phyloP scores from a whole-genome alignment of 1,140 invertebrate genomes.

The Aculops lycopersici region DNA sequence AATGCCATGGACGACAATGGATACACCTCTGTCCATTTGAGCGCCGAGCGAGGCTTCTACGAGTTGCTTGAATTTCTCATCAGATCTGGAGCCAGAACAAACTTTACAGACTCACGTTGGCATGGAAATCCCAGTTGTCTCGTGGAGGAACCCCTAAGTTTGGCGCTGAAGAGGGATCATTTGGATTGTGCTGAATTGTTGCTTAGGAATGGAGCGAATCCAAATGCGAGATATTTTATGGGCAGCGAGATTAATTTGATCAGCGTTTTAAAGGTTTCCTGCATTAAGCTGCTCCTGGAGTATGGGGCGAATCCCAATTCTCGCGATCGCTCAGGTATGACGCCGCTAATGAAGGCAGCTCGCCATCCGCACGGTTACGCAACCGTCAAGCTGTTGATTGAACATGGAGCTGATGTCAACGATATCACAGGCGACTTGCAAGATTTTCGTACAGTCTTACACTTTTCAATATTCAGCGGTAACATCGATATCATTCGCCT shows the following conservation, averaged over 20 bases:
- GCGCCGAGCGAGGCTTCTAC: slow-evolving; percentile 40
- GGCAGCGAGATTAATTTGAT: slow-evolving; percentile 60
- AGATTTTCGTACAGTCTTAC: slow-evolving; percentile 44
- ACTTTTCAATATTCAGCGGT: slow-evolving; percentile 49
- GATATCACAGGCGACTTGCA: slow-evolving; percentile 37
- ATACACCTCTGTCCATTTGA: slow-evolving; percentile 53
- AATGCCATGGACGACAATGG: slow-evolving; percentile 55
- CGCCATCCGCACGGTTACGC: slow-evolving; percentile 39
- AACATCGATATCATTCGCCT: slow-evolving; percentile 40
- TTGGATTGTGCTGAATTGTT: slow-evolving; percentile 28
- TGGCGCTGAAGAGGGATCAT: slow-evolving; percentile 54
- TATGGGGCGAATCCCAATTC: slow-evolving; percentile 56
- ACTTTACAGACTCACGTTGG: slow-evolving; percentile 21
- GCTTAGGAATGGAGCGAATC: slow-evolving; percentile 31
- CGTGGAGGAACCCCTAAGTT: slow-evolving; percentile 43
- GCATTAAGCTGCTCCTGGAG: slow-evolving; percentile 39
- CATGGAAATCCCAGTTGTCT: no score
- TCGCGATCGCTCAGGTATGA: slow-evolving; percentile 42
- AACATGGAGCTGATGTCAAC: slow-evolving; percentile 43
- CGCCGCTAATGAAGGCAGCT: slow-evolving; percentile 54
- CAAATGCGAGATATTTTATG: slow-evolving; percentile 40
- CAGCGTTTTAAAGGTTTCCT: slow-evolving; percentile 35
- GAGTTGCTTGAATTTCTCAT: slow-evolving; percentile 28
- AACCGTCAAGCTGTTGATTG: slow-evolving; percentile 36
- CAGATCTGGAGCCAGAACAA: slow-evolving; percentile 39